Conservation (phyloP, 2,797 vertebrate genomes). For the Gadopsis marmoratus region DNA sequence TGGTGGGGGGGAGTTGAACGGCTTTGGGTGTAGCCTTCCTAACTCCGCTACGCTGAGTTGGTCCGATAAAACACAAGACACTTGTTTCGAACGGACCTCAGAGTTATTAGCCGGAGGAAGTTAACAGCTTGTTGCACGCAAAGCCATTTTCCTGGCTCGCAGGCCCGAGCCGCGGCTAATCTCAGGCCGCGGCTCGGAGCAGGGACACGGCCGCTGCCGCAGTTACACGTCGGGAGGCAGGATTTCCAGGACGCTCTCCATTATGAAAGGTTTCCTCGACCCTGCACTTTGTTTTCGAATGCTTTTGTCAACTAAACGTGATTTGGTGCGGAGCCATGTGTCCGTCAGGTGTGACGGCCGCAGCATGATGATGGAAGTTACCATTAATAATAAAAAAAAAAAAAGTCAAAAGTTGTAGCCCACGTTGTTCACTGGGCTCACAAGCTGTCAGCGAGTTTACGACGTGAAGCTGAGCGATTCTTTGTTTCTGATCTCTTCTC, state of each 20-base stretch:
- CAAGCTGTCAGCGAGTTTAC: accelerated
- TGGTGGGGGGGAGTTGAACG: conserved; percentile 13
- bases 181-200: conserved; percentile 66
- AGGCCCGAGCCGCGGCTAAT: conserved; percentile 75
- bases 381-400: neutral
- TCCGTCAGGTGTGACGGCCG: neutral
- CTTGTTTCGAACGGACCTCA: neutral
- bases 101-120: conserved; percentile 16
- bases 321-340: neutral
- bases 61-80: neutral
- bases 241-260: neutral
- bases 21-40: conserved; percentile 52
- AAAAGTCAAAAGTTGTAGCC: neutral
- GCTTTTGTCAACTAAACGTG: neutral
- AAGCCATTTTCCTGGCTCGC: conserved; percentile 65
- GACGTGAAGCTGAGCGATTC: neutral
- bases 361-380: neutral
- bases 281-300: accelerated
- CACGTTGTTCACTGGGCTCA: no score
- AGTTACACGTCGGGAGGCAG: conserved; percentile 13
- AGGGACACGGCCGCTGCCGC: conserved; percentile 31
- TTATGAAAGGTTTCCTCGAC: neutral
- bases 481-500: accelerated
- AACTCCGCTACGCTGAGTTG: no score
- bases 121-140: conserved; percentile 37